Base-by-base conservation (phyloP, 2,888 invertebrate species). In the Caenorhabditis doughertyi region DNA sequence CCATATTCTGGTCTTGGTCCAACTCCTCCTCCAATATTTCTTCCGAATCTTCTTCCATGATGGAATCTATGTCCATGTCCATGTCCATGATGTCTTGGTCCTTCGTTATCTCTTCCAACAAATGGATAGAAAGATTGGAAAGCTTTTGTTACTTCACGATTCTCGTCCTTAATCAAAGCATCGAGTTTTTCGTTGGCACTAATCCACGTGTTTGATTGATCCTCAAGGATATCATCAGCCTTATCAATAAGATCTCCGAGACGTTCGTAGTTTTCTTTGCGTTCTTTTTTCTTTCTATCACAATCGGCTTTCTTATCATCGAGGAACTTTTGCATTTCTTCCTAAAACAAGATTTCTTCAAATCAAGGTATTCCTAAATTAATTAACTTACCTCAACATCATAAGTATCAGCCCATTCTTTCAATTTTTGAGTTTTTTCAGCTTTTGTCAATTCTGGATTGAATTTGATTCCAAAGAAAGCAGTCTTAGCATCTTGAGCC, bases 21-120 rank as follows among this genome's bases (percentile, higher is more conserved):
- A n/a, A 68, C 73, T 32, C 73, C 80, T 25, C 53, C 42, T 64
- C 81, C 81, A 32, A 81, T 81, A 21, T 81, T 35, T 27, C 79
- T 62, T 21, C 47, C 55, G 39, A 76, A 76, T 58, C 74, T 18
- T 35, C 39, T 76, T 49, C 74, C 74, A 32, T 76, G 65, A 23
- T 76, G 74, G 74, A 76, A 76, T 55, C 74, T 39, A 49, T 76
- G 76, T 39, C 64, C 55, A 29, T 74, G 74, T 13, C 29, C 27
- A 23, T 51, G 65, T 49, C 68, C 68, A 25, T 53, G 67, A 39
- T 39, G 39, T 27, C 55, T 65, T 42, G 35, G 47, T 29, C 58
- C 32, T 56, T 56, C 65, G 23, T 55, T 23, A 18, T 65, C 21
- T 49, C 67, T 58, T 67, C 76, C 67, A 21, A 76, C 49, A 23